These are phyloP conservation scores for Marasmarcha lunaedactyla DNA, from an alignment of 2,888 invertebrate species.

Conservation along the genomic window DNA sequence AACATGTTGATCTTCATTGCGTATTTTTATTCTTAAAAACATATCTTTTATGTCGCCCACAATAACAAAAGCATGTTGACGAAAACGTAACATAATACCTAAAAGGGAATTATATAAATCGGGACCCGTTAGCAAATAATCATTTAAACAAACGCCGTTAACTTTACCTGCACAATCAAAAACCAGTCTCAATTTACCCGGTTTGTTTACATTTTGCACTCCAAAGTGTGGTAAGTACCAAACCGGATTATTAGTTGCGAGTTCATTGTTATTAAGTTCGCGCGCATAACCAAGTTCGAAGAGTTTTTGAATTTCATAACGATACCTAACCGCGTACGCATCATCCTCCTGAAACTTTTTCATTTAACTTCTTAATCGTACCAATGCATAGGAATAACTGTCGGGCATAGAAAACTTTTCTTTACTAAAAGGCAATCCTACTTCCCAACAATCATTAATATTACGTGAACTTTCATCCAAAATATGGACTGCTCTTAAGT, in stretches of 20 bases:
- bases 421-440: conserved; percentile 14
- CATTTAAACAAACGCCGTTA: conserved; percentile 11
- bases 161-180: conserved; percentile 15
- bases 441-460: conserved; percentile 14
- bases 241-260: conserved; percentile 8
- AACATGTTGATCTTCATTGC: conserved; percentile 13
- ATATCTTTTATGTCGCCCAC: conserved; percentile 14
- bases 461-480: conserved; percentile 15
- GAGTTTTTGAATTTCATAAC: conserved; percentile 10
- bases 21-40: conserved; percentile 14
- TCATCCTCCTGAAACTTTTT: conserved; percentile 8
- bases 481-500: conserved; percentile 14
- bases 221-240: conserved; percentile 17
- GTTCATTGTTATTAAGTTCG: conserved; percentile 12
- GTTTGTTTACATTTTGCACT: conserved; percentile 14
- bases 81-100: conserved; percentile 16
- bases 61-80: conserved; percentile 9
- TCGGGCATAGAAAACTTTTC: conserved; percentile 14
- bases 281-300: conserved; percentile 15
- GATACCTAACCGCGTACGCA: conserved; percentile 10
- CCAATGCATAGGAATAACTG: conserved; percentile 11
- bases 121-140: conserved; percentile 12
- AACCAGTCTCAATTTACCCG: conserved; percentile 14
- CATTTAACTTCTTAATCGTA: conserved; percentile 7
- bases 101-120: conserved; percentile 16